These are phyloP conservation scores for Amia ocellicauda DNA, from an alignment of 2,113 vertebrate genomes.

Conservation along the genomic window DNA sequence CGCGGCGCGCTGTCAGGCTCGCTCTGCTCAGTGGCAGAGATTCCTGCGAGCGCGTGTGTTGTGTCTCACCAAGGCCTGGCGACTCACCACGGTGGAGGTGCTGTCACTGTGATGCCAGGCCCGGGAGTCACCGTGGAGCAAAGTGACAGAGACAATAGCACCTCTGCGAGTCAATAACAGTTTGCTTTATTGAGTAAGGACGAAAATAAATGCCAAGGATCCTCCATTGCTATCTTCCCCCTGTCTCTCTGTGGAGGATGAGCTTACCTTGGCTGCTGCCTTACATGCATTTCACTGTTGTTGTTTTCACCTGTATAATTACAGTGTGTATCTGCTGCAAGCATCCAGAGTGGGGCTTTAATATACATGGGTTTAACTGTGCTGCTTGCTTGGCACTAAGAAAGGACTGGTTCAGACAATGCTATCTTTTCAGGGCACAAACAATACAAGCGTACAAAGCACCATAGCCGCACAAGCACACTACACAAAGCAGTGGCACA, in stretches of 20 bases:
- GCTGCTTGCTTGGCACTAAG: neutral
- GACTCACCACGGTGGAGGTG: neutral
- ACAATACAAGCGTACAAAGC: no score
- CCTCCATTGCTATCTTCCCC: no score
- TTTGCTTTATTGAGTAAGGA: neutral
- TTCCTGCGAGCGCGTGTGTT: neutral
- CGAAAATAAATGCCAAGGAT: neutral
- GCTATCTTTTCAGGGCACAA: no score
- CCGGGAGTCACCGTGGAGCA: neutral
- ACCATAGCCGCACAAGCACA: no score
- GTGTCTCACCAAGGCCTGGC: neutral
- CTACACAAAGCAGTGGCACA: no score
- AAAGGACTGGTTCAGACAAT: neutral
- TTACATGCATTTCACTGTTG: no score
- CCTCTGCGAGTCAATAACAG: neutral
- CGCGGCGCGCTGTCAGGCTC: neutral
- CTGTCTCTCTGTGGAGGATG: neutral
- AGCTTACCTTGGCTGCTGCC: neutral
- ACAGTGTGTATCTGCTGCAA: no score
- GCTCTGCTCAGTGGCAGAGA: neutral
- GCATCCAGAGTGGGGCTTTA: no score
- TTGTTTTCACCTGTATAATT: no score
- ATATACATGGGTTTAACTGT: neutral
- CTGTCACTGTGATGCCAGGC: neutral
- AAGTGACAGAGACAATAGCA: neutral